phyloP scores from a whole-genome alignment of 2,888 invertebrate genomes.

The Nephrocerus scutellatus region DNA sequence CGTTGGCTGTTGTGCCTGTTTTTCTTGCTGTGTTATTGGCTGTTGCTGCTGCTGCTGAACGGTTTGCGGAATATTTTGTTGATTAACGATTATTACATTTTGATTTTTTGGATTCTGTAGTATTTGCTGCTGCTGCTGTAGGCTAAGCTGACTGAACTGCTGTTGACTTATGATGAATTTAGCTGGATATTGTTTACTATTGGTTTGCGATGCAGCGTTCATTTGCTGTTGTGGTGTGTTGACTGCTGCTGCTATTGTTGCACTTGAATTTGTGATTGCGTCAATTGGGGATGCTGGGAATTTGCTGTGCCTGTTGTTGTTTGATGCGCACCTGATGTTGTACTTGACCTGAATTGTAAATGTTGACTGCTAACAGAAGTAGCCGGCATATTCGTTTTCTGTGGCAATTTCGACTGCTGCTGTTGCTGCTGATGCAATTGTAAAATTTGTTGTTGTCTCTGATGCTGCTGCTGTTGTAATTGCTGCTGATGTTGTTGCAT shows the following conservation, averaged over 20 bases:
- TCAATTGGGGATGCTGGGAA: slow-evolving; percentile 11
- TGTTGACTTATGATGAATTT: slow-evolving; percentile 33
- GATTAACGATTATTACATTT: too few relatives aligned
- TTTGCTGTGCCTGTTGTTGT: slow-evolving; percentile 17
- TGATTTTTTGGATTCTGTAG: too few relatives aligned
- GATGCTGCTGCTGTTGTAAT: slow-evolving; percentile 24
- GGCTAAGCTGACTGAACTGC: slow-evolving; percentile 27
- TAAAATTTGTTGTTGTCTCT: too few relatives aligned
- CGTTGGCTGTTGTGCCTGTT: slow-evolving; percentile 37
- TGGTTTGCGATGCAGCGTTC: too few relatives aligned
- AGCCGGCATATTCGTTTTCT: slow-evolving; percentile 19
- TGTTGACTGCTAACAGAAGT: slow-evolving; percentile 9
- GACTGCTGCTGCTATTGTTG: slow-evolving; percentile 4
- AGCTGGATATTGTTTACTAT: slow-evolving; percentile 38
- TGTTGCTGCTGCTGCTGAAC: slow-evolving; percentile 24
- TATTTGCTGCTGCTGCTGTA: slow-evolving; percentile 21
- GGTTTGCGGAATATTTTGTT: slow-evolving; percentile 26
- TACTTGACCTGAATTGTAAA: slow-evolving; percentile 18
- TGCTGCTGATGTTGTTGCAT: slow-evolving; percentile 33
- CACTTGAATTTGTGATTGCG: background rate
- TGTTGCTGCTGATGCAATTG: slow-evolving; percentile 22
- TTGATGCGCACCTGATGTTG: slow-evolving; percentile 21
- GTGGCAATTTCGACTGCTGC: slow-evolving; percentile 22
- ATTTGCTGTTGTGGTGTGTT: too few relatives aligned
- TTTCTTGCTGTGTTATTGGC: slow-evolving; percentile 26